Conservation (phyloP, 2,797 vertebrate species). For the Xenopus petersii region DNA sequence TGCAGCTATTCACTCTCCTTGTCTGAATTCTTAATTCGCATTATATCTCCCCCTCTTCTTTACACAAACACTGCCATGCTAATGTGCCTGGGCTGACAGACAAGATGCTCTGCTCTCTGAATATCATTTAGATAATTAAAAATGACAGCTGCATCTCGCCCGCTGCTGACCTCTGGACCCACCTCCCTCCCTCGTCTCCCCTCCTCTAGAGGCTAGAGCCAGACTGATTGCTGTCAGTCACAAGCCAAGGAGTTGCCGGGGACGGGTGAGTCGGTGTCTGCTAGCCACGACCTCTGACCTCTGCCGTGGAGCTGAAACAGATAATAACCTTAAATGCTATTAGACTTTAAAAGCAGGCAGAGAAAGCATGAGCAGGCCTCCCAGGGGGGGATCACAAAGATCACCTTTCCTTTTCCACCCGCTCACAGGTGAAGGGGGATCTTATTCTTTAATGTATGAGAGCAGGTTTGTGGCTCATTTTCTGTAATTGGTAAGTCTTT, state of each 20-base stretch:
- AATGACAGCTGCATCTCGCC: conserved; percentile 95
- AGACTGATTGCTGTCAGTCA: conserved; percentile 99
- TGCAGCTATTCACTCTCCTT: conserved; percentile 88
- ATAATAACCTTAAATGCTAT: conserved; percentile 94
- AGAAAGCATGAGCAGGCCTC: conserved; percentile 26
- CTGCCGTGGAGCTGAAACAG: conserved; percentile 82
- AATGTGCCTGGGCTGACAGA: conserved; percentile 91
- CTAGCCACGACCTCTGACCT: conserved; percentile 91
- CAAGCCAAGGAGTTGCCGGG: conserved; percentile 66
- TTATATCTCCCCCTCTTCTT: conserved; percentile 95
- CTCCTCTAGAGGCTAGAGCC: conserved; percentile 81
- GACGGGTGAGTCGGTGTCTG: conserved; percentile 81
- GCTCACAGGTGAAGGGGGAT: conserved; percentile 39
- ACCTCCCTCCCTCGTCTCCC: conserved; percentile 72
- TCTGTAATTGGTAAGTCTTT: conserved; percentile 24
- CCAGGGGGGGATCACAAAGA: conserved; percentile 22
- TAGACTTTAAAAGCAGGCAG: conserved; percentile 89
- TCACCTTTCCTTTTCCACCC: conserved; percentile 28
- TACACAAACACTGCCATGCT: conserved; percentile 98
- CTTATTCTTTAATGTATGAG: conserved; percentile 8
- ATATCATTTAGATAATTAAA: conserved; percentile 99
- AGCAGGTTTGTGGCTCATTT: conserved; percentile 23
- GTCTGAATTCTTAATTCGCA: conserved; percentile 96
- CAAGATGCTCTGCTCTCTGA: conserved; percentile 92
- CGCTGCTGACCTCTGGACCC: conserved; percentile 89